These are phyloP conservation scores for Phoenicopterus ruber DNA, from an alignment of 2,113 vertebrate species.

Conservation along the genomic window DNA sequence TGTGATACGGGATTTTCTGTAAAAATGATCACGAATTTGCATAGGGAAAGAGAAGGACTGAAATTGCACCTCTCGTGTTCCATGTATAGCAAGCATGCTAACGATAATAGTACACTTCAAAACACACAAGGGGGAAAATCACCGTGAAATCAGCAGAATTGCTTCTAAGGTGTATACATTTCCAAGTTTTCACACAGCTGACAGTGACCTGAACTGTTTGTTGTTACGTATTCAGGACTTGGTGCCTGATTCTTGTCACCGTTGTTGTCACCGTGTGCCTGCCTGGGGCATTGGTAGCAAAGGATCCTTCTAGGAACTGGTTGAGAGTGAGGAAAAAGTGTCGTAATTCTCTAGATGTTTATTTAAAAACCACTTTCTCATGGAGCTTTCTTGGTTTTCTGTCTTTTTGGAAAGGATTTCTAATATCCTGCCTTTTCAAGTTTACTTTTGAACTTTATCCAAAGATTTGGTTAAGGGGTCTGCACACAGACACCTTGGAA, in stretches of 20 bases:
- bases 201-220: slow-evolving; percentile 10
- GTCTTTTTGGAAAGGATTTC: background rate
- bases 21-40: background rate
- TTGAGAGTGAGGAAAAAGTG: background rate
- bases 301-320: slow-evolving; percentile 6
- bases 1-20: background rate
- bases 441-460: slow-evolving; percentile 1
- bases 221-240: background rate
- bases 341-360: background rate
- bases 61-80: background rate
- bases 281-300: background rate
- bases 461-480: slow-evolving; percentile 1
- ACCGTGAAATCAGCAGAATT: slow-evolving; percentile 41
- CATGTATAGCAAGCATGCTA: background rate
- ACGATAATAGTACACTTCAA: background rate
- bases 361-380: background rate
- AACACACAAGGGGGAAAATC: background rate
- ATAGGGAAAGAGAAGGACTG: background rate
- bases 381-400: background rate
- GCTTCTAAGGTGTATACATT: slow-evolving; percentile 39
- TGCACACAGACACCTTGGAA: background rate
- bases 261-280: background rate
- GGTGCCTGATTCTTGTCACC: background rate
- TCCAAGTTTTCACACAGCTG: slow-evolving; percentile 33
- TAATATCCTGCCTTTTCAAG: background rate